These are phyloP conservation scores for Cichlasoma orientale DNA, from an alignment of 2,797 vertebrate genomes.

Conservation along the genomic window DNA sequence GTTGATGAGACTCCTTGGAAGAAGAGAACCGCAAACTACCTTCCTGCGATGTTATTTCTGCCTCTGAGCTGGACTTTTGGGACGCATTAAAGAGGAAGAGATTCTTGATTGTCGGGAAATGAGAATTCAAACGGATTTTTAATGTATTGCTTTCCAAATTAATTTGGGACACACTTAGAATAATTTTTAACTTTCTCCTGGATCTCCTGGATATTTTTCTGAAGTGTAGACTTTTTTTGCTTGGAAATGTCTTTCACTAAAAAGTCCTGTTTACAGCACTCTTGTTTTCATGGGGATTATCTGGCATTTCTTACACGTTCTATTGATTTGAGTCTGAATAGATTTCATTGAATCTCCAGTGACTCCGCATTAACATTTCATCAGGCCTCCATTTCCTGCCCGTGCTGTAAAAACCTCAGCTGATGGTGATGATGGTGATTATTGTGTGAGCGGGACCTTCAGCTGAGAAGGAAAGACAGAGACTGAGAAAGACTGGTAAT, in stretches of 20 bases:
- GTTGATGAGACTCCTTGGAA: slow-evolving; percentile 81
- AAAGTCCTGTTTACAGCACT: neutral
- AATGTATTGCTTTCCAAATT: neutral
- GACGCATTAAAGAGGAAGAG: slow-evolving; percentile 32
- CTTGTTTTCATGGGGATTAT: rapidly evolving
- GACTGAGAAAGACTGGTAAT: neutral
- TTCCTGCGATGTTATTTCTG: slow-evolving; percentile 37
- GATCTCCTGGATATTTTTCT: neutral
- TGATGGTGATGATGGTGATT: neutral
- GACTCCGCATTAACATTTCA: slow-evolving; percentile 77
- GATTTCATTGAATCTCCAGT: slow-evolving; percentile 49
- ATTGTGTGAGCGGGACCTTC: no score
- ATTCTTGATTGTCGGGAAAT: neutral
- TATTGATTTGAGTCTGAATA: no score
- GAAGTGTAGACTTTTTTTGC: slow-evolving; percentile 2
- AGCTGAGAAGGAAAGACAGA: neutral
- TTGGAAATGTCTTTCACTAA: slow-evolving; percentile 2
- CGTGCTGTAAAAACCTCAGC: slow-evolving; percentile 22
- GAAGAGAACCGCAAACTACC: slow-evolving; percentile 50
- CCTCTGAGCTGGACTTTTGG: slow-evolving; percentile 5
- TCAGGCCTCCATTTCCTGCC: slow-evolving; percentile 64
- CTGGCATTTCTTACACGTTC: neutral
- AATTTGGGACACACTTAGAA: slow-evolving; percentile 25
- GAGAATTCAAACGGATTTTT: slow-evolving; percentile 33
- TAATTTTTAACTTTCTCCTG: slow-evolving; percentile 13